Evolutionary conservation across 2,888 invertebrate species (phyloP).

Genomic region (Amblyjoppa proteus): DNA sequence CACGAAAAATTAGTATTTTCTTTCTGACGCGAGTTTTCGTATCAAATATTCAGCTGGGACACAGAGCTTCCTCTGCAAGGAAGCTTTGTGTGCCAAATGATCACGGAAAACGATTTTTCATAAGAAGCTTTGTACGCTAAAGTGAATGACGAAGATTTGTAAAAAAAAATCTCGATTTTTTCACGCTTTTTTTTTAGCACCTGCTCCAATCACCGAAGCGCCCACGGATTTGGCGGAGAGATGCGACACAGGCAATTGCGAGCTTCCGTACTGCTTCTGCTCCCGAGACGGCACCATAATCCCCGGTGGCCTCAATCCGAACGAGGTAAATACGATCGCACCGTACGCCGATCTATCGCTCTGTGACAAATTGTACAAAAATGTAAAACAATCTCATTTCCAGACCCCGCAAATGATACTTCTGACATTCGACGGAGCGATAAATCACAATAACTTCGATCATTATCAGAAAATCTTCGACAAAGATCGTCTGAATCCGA

Average conservation of each 20-base stretch:
- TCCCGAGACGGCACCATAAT: conserved; percentile 96
- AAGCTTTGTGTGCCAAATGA: too few relatives aligned
- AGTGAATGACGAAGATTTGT: too few relatives aligned
- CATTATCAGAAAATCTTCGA: conserved; percentile 94
- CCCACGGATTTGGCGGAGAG: conserved; percentile 92
- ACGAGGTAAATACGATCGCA: conserved; percentile 88
- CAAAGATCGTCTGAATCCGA: conserved; percentile 93
- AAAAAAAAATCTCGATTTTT: not conserved
- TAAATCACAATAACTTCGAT: conserved; percentile 96
- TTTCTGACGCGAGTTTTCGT: too few relatives aligned
- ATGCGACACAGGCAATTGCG: conserved; percentile 92
- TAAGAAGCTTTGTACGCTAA: too few relatives aligned
- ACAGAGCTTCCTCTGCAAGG: too few relatives aligned
- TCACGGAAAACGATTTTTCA: too few relatives aligned
- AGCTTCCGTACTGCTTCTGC: conserved; percentile 96
- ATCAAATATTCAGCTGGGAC: too few relatives aligned
- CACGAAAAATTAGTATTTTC: too few relatives aligned
- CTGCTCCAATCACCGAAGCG: conserved; percentile 92
- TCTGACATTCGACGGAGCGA: conserved; percentile 96
- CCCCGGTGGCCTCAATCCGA: conserved; percentile 93
- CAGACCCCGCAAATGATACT: conserved; percentile 97
- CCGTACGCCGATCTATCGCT: not conserved
- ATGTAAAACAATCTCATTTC: conserved; percentile 74
- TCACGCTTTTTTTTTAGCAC: conserved; percentile 86
- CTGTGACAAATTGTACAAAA: not conserved